Conservation (phyloP, 2,888 invertebrate species). For the Scaptodrosophila latifasciaeformis region DNA sequence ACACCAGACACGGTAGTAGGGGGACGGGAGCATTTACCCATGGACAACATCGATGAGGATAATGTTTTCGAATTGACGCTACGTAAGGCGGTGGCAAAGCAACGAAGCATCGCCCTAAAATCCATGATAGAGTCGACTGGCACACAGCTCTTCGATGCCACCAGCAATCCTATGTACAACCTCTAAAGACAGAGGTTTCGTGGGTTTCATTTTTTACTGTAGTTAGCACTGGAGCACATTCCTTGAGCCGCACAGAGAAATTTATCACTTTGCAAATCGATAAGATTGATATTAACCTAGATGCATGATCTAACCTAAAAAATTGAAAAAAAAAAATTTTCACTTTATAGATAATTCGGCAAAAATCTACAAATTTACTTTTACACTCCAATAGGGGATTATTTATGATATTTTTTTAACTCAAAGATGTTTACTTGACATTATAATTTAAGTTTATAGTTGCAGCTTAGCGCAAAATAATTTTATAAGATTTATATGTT, state of each 20-base stretch:
- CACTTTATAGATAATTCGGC: too few relatives aligned
- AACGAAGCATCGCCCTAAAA: slow-evolving; percentile 79
- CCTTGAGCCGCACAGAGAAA: slow-evolving; percentile 6
- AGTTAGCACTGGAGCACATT: too few relatives aligned
- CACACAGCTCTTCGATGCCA: slow-evolving; percentile 76
- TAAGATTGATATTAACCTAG: slow-evolving; percentile 46
- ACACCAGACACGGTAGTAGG: slow-evolving; percentile 29
- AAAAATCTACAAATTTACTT: too few relatives aligned
- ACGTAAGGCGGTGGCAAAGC: slow-evolving; percentile 77
- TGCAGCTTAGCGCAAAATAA: too few relatives aligned
- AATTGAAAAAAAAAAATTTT: too few relatives aligned
- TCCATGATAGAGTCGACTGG: slow-evolving; percentile 79
- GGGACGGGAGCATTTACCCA: slow-evolving; percentile 61
- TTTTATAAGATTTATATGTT: too few relatives aligned
- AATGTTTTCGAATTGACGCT: slow-evolving; percentile 73
- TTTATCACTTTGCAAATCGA: slow-evolving; percentile 51
- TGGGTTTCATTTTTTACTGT: slow-evolving; percentile 36
- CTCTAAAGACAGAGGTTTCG: slow-evolving; percentile 41
- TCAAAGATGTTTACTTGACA: slow-evolving; percentile 4
- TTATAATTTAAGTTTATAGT: slow-evolving; percentile 7
- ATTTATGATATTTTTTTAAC: too few relatives aligned
- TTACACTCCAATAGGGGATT: too few relatives aligned
- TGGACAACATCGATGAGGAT: slow-evolving; percentile 73
- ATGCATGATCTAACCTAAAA: too few relatives aligned
- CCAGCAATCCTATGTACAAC: slow-evolving; percentile 74